Percentiles rank a stretch among this genome's conserved stretches.
phyloP scores from a whole-genome alignment of 2,113 vertebrate genomes.

The Eurypyga helias region DNA sequence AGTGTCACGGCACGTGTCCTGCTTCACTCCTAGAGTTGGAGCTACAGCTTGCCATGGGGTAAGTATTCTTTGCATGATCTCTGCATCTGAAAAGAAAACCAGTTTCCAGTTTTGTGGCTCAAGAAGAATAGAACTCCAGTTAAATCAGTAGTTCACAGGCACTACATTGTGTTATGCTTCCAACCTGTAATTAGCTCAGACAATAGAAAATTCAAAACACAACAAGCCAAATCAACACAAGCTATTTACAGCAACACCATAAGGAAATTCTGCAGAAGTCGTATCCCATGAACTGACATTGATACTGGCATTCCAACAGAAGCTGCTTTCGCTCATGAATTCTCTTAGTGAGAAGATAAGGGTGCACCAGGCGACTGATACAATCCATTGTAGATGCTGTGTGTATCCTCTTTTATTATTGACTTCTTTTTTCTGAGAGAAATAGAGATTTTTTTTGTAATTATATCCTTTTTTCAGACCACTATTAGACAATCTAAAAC shows the following conservation, averaged over 20 bases:
- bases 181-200: conserved; percentile 49
- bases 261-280: not conserved
- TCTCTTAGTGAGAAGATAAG: not conserved
- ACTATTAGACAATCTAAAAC: not conserved
- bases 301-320: not conserved
- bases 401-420: not conserved
- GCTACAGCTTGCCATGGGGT: not conserved
- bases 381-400: not conserved
- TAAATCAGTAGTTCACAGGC: conserved; percentile 19
- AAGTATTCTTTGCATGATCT: not conserved
- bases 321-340: not conserved
- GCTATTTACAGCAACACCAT: conserved; percentile 26
- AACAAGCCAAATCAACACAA: conserved; percentile 30
- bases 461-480: not conserved
- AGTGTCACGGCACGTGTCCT: not conserved
- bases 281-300: not conserved
- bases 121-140: conserved; percentile 6
- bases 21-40: not conserved
- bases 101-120: not conserved
- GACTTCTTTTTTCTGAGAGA: not conserved
- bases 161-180: not conserved
- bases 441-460: not conserved
- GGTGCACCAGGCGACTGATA: not conserved
- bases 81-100: not conserved
- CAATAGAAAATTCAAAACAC: conserved; percentile 51